Conservation (phyloP, 2,888 invertebrate species). For the Himalopsyche kuldschensis region DNA sequence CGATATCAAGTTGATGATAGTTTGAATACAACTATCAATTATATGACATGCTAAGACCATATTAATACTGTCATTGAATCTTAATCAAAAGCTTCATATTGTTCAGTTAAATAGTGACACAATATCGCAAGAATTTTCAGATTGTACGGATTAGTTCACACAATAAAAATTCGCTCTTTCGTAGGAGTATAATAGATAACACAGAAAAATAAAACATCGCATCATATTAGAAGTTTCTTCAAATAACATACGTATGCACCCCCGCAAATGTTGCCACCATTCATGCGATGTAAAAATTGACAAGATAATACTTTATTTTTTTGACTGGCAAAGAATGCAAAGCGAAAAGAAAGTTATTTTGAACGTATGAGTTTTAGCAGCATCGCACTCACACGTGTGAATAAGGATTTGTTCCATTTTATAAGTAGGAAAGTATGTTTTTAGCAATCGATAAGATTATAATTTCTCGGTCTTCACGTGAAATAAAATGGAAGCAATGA, state of each 20-base stretch:
- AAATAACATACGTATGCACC: neutral
- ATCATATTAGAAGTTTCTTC: neutral
- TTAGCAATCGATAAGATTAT: neutral
- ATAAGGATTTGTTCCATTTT: neutral
- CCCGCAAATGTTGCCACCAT: neutral
- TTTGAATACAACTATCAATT: no score
- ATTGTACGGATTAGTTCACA: no score
- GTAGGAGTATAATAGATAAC: no score
- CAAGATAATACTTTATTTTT: constrained; percentile 21
- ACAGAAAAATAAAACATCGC: no score
- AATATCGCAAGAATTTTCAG: no score
- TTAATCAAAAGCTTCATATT: no score
- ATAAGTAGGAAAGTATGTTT: neutral
- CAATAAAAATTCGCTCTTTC: no score
- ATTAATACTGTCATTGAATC: no score
- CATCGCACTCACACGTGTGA: neutral
- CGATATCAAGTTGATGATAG: no score
- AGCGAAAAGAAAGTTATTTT: neutral
- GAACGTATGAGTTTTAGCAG: neutral
- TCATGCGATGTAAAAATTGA: neutral
- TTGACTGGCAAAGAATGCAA: constrained; percentile 5
- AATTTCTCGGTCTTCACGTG: neutral
- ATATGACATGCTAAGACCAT: no score
- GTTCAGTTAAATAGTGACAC: no score
- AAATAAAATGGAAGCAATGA: no score